Percentiles rank a stretch among this genome's conserved stretches.
These are phyloP conservation scores for Drosophila nr. fundita DNA, from an alignment of 2,888 invertebrate species.

Conservation along the genomic window DNA sequence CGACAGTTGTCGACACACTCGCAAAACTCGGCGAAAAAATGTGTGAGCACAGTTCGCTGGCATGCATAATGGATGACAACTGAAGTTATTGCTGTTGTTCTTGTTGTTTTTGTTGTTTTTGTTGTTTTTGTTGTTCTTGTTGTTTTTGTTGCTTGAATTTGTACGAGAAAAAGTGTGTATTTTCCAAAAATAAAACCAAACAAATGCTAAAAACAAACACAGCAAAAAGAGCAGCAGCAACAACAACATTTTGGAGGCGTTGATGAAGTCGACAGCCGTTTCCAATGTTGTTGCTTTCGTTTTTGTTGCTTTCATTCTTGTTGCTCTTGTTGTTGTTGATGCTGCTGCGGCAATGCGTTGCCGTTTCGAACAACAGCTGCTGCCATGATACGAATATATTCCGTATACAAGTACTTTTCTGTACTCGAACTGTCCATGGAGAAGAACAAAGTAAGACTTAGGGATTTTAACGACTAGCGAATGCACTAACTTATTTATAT, in stretches of 20 bases:
- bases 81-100: slow-evolving; percentile 1
- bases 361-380: slow-evolving; percentile 65
- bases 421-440: slow-evolving; percentile 56
- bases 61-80: slow-evolving; percentile 69
- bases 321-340: slow-evolving; percentile 10
- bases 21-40: slow-evolving; percentile 27
- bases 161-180: slow-evolving; percentile 37
- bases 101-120: background rate
- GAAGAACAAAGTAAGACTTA: slow-evolving; percentile 36
- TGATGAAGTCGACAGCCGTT: slow-evolving; percentile 68
- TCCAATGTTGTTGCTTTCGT: slow-evolving; percentile 7
- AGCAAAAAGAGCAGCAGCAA: slow-evolving; percentile 40
- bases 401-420: slow-evolving; percentile 49
- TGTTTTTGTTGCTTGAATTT: slow-evolving; percentile 35
- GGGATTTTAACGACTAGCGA: slow-evolving; percentile 16
- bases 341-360: slow-evolving; percentile 35
- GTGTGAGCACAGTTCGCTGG: slow-evolving; percentile 44
- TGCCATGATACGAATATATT: slow-evolving; percentile 56
- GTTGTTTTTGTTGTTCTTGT: slow-evolving; percentile 6
- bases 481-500: slow-evolving; percentile 24
- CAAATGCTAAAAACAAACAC: slow-evolving; percentile 66
- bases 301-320: slow-evolving; percentile 14
- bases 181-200: slow-evolving; percentile 45
- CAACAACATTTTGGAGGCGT: slow-evolving; percentile 56
- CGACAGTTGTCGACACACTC: slow-evolving; percentile 50